Percentiles rank a stretch among this genome's conserved stretches.
Evolutionary conservation across 2,888 invertebrate genomes (phyloP).

Genomic region (Dynastes grantii): DNA sequence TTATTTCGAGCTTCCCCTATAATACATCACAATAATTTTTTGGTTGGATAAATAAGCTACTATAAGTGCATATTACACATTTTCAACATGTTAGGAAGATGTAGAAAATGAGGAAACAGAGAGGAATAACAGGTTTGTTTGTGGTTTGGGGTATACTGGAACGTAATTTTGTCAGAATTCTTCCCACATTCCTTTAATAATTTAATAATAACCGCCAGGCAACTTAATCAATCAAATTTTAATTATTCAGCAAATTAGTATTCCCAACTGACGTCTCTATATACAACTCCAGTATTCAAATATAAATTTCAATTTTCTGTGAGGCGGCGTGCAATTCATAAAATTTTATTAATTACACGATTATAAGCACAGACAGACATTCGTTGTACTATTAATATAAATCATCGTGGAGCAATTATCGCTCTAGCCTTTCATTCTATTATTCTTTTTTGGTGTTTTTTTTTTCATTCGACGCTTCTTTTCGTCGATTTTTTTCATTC

Average conservation of each 20-base stretch:
- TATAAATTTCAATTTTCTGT: slow-evolving; percentile 43
- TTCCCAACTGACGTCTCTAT: slow-evolving; percentile 31
- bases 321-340: slow-evolving; percentile 29
- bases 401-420: slow-evolving; percentile 43
- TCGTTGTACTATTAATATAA: slow-evolving; percentile 45
- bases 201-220: slow-evolving; percentile 42
- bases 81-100: too few species aligned
- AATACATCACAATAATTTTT: too few species aligned
- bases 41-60: too few species aligned
- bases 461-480: slow-evolving; percentile 16
- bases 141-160: neutral
- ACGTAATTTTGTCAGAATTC: neutral
- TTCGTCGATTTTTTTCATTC: neutral
- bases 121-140: too few species aligned
- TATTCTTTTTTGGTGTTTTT: slow-evolving; percentile 9
- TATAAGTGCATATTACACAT: too few species aligned
- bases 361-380: slow-evolving; percentile 45
- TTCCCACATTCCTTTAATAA: slow-evolving; percentile 23
- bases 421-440: slow-evolving; percentile 12
- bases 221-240: slow-evolving; percentile 48
- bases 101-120: too few species aligned
- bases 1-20: too few species aligned
- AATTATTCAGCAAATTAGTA: slow-evolving; percentile 42
- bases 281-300: slow-evolving; percentile 31
- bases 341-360: slow-evolving; percentile 46